Base-by-base conservation (phyloP, 2,888 invertebrate species). In the Spodoptera picta region DNA sequence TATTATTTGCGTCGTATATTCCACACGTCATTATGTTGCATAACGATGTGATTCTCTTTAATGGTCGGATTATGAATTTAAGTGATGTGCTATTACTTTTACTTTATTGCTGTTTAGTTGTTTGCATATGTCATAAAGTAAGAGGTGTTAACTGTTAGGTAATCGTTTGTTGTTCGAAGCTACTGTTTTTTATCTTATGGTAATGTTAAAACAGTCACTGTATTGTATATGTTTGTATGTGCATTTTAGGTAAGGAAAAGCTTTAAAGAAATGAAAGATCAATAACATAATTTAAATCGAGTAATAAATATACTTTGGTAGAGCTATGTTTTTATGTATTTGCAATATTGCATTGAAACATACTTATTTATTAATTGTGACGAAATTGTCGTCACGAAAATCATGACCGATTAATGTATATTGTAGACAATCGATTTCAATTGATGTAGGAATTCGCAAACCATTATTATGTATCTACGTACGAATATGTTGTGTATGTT, bases 311-410 rank as follows among this genome's bases (percentile, higher is more conserved):
- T 36, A 36, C 6, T 36, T 7, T 36, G 7, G 7, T 9, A 36
- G 4, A 36, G 5, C 6, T 36, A 36, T 36, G 36, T 5, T n/a
- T n/a, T n/a, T 7, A 47, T 47, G 4, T 48, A 19, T 19, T n/a
- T 48, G 24, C 41, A 19, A 50, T 50, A 44, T 42, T 31, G 43
- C n/a, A 74, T 58, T 57, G 47, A 48, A 57, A 63, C 42, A 44
- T 55, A 71, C 45, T 41, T 44, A 65, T 73, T 65, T 69, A 50
- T 36, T 44, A 11, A 44, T 53, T 44, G 51, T 56, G 63, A 73
- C 49, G 73, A 60, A 58, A 68, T 56, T 41, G 7, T 60, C 63
- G 73, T 73, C 73, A 74, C 73, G 73, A 76, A 53, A 67, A 52
- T 61, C 77, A 73, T 76, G 63, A 61, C 60, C 45, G 55, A 67